Base-by-base conservation (phyloP, 1,140 invertebrate genomes). In the Drosophila athabasca region DNA sequence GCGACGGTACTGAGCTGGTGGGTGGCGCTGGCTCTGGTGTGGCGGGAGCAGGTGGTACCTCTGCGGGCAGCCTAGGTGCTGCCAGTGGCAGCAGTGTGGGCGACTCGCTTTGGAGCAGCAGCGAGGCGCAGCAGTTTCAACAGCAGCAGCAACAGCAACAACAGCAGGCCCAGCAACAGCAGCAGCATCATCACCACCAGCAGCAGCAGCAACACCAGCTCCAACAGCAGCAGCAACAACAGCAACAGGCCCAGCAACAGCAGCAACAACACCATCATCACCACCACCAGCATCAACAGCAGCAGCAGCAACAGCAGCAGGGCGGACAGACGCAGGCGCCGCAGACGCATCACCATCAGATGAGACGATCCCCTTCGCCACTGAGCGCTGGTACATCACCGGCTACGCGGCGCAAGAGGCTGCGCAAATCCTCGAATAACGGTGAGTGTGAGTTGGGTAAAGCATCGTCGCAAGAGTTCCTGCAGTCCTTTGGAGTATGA, bases 401-500 rank as follows among this genome's bases (percentile, higher is more conserved):
- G 29, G 91, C 91, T 11, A 90, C 91, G 29, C 74, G 92, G 62
- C 92, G 94, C 75, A 95, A 95, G 91, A 92, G 95, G 65, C 93
- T 96, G 78, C 92, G 95, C 68, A 96, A 96, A 92, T 94, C 95
- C 50, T 96, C 95, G 76, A 91, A 91, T 81, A 91, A 90, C 88
- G 90, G 90, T 90, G 80, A 81, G 85, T 82, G 73, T 41, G 71
- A 90, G 15, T 50, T 85, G 75, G 83, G 83, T 88, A 88, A 88
- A 77, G 83, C 51, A 87, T 87, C 83, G 83, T 89, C 66, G 49
- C 49, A 61, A 50, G 4, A 39, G 13, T 24, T 65, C 3, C 15
- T 41, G 0, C 1, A 17, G 1, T 17, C 4, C 15, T 2, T 2
- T 13, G 9, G 0, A 44, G 9, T 22, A 6, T 6, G 11, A 13